Conservation (phyloP, 1,140 invertebrate genomes). For the Hypothenemus hampei region DNA sequence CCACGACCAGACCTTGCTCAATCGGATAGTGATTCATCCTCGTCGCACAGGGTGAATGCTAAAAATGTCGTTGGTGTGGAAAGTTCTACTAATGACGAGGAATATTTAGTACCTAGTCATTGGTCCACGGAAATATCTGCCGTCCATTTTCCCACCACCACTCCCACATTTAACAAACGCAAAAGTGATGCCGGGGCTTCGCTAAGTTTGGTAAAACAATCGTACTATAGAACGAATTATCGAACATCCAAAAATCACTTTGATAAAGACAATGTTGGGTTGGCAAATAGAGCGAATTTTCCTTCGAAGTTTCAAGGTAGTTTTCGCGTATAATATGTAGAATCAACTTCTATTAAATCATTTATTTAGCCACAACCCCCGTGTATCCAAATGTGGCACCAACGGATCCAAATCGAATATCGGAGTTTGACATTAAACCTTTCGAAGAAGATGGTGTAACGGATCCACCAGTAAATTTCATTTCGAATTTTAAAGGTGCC, state of each 20-base stretch:
- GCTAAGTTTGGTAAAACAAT: conserved; percentile 7
- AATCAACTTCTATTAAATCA: not conserved
- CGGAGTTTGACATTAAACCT: conserved; percentile 25
- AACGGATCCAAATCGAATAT: conserved; percentile 8
- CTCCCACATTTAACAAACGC: conserved; percentile 1
- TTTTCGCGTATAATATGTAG: not conserved
- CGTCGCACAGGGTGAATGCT: too few species aligned
- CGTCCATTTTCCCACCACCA: not conserved
- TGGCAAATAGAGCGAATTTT: conserved; percentile 1
- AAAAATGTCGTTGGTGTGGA: not conserved
- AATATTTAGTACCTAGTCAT: conserved; percentile 39
- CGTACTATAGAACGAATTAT: conserved; percentile 14
- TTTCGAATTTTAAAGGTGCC: conserved; percentile 23
- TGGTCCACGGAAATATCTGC: conserved; percentile 35
- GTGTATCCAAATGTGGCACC: conserved; percentile 33
- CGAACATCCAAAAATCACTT: not conserved
- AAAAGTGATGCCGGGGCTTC: not conserved
- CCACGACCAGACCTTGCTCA: conserved; percentile 58
- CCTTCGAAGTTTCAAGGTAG: conserved; percentile 27
- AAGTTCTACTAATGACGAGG: not conserved
- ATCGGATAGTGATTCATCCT: not conserved
- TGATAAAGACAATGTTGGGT: not conserved
- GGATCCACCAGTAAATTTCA: conserved; percentile 1
- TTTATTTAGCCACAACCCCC: conserved; percentile 36
- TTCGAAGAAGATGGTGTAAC: not conserved